A percentile compares a stretch with the other conserved stretches of the same genome.
Conservation (phyloP, 2,797 vertebrate genomes). For the Amphiprion clarkii region DNA sequence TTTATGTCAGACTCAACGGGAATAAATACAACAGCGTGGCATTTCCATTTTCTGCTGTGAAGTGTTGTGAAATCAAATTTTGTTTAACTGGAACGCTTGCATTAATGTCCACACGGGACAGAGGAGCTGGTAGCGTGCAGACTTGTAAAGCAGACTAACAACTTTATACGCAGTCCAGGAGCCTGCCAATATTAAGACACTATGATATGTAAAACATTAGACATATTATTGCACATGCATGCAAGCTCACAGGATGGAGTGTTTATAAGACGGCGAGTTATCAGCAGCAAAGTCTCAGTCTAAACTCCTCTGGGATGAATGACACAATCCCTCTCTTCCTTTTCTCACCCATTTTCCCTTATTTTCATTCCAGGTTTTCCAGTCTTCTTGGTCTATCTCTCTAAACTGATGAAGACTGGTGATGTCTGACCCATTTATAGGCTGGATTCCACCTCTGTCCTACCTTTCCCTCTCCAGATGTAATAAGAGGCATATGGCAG, state of each 20-base stretch:
- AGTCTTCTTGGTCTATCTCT: slow-evolving; percentile 28
- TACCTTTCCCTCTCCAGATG: slow-evolving; percentile 22
- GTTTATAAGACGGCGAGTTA: slow-evolving; percentile 37
- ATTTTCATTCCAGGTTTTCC: slow-evolving; percentile 32
- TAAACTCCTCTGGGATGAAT: slow-evolving; percentile 30
- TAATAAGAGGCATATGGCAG: slow-evolving; percentile 25
- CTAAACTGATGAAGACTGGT: slow-evolving; percentile 39
- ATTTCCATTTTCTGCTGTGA: slow-evolving; percentile 17
- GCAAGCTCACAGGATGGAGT: background rate
- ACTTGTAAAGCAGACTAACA: slow-evolving; percentile 14
- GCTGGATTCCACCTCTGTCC: slow-evolving; percentile 1
- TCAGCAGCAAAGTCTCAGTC: slow-evolving; percentile 22
- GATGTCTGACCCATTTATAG: slow-evolving; percentile 45
- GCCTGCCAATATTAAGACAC: background rate
- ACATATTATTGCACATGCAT: background rate
- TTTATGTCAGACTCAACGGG: slow-evolving; percentile 22
- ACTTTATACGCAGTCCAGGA: background rate
- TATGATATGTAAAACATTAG: background rate
- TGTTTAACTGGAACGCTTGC: slow-evolving; percentile 31
- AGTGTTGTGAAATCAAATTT: slow-evolving; percentile 16
- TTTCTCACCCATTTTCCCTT: slow-evolving; percentile 37
- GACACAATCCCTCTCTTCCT: slow-evolving; percentile 28
- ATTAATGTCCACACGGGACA: slow-evolving; percentile 4
- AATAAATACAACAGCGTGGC: slow-evolving; percentile 9
- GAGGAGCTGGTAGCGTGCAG: background rate